A percentile compares a stretch with the other conserved stretches of the same genome.
These are phyloP conservation scores for Podotricha telesiphe DNA, from an alignment of 2,888 invertebrate species.

Conservation along the genomic window DNA sequence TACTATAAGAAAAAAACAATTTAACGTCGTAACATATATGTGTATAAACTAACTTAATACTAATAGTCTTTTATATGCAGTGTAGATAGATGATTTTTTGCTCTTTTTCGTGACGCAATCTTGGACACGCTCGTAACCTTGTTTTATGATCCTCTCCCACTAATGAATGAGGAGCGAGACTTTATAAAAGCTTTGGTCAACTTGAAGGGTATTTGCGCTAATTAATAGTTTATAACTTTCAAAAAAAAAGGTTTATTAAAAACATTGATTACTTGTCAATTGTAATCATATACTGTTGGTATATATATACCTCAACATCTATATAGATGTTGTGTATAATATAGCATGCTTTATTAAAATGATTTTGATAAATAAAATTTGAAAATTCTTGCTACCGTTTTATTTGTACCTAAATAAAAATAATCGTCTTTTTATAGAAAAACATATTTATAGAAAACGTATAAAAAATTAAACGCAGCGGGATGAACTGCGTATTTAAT, in stretches of 20 bases:
- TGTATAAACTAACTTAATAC: background rate
- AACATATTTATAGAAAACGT: no score
- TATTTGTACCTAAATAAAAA: no score
- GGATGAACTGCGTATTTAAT: no score
- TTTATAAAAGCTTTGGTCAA: constrained; percentile 20
- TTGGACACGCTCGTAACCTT: constrained; percentile 29
- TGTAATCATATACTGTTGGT: background rate
- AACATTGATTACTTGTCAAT: background rate
- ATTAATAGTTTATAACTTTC: constrained; percentile 22
- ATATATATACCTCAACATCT: no score
- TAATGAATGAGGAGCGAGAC: constrained; percentile 31
- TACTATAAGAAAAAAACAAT: background rate
- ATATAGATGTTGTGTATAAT: no score
- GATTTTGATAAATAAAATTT: no score
- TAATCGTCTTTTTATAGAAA: no score
- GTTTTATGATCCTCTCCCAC: constrained; percentile 33
- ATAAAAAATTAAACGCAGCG: no score
- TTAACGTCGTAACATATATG: background rate
- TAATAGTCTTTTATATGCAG: background rate
- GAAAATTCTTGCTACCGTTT: no score
- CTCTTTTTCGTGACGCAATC: constrained; percentile 28
- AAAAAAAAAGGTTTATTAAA: background rate
- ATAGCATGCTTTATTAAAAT: no score
- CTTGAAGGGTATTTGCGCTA: constrained; percentile 11
- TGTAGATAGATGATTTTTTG: constrained; percentile 16